Conservation (phyloP, 2,888 invertebrate genomes). For the Erynnis tages region DNA sequence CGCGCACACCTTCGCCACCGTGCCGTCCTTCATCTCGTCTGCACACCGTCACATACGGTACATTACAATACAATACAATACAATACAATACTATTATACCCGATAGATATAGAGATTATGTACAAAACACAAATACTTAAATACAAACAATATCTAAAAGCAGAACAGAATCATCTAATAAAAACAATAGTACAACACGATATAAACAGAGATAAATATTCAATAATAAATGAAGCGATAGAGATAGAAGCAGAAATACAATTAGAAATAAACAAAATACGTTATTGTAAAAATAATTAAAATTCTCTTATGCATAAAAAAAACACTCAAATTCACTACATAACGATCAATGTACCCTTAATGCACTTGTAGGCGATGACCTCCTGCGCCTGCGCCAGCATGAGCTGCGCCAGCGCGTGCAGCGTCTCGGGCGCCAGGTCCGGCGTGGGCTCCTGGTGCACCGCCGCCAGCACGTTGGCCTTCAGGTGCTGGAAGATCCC, state of each 20-base stretch:
- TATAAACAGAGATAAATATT: too few species aligned
- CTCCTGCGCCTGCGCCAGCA: conserved; percentile 99
- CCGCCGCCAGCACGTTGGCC: conserved; percentile 88
- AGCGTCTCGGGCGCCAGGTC: conserved; percentile 97
- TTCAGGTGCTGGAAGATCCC: conserved; percentile 95
- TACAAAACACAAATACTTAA: too few species aligned
- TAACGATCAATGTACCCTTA: conserved; percentile 86
- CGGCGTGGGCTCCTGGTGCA: conserved; percentile 97
- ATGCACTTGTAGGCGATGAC: conserved; percentile 97
- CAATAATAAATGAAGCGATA: too few species aligned
- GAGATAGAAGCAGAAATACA: too few species aligned
- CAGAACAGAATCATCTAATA: too few species aligned
- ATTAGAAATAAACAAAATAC: too few species aligned
- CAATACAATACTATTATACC: not conserved
- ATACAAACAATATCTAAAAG: too few species aligned
- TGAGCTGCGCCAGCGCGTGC: conserved; percentile 90
- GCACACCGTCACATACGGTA: conserved; percentile 34
- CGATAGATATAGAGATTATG: too few species aligned
- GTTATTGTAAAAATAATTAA: too few species aligned
- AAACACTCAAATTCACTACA: too few species aligned
- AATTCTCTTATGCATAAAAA: too few species aligned
- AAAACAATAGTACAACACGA: too few species aligned
- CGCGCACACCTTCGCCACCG: conserved; percentile 94
- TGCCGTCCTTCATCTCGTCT: conserved; percentile 97
- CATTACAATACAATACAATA: not conserved